Conservation (phyloP, 2,888 invertebrate genomes). For the Chymomyza procnemis region DNA sequence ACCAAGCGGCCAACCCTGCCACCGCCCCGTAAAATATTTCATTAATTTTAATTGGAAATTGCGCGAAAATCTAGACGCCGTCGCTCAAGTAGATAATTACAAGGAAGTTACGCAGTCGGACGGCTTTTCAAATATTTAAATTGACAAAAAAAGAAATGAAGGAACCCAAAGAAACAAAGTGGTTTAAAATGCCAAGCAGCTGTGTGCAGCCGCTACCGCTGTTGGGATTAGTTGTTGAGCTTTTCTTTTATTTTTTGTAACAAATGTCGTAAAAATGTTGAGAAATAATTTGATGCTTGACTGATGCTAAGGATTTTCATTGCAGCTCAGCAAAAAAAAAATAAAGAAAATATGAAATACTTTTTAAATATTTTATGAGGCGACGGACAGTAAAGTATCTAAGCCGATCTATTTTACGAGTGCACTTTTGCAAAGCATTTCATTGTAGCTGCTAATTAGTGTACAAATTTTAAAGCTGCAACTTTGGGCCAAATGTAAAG, state of each 20-base stretch:
- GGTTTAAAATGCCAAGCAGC: background rate
- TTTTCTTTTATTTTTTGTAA: slow-evolving; percentile 59
- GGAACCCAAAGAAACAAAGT: slow-evolving; percentile 34
- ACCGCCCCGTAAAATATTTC: slow-evolving; percentile 69
- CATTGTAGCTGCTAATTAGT: background rate
- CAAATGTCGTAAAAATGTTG: slow-evolving; percentile 73
- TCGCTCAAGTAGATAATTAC: slow-evolving; percentile 72
- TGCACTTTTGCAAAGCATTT: too few relatives aligned
- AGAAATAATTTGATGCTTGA: slow-evolving; percentile 68
- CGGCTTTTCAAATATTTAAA: slow-evolving; percentile 60
- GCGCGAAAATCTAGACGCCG: slow-evolving; percentile 51
- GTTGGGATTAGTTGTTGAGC: slow-evolving; percentile 41
- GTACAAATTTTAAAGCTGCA: slow-evolving; percentile 5
- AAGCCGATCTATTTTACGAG: background rate
- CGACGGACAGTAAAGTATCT: background rate
- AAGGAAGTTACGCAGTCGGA: slow-evolving; percentile 33
- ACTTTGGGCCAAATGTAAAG: slow-evolving; percentile 30
- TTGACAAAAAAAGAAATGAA: slow-evolving; percentile 3
- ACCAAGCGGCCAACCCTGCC: slow-evolving; percentile 41
- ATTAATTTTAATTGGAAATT: slow-evolving; percentile 78
- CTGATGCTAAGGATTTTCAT: slow-evolving; percentile 53
- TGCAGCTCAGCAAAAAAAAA: slow-evolving; percentile 5
- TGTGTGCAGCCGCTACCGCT: background rate
- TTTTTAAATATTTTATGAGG: slow-evolving; percentile 18
- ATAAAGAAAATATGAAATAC: slow-evolving; percentile 6